phyloP scores from a whole-genome alignment of 2,113 vertebrate genomes.

The Cyanoliseus patagonus region DNA sequence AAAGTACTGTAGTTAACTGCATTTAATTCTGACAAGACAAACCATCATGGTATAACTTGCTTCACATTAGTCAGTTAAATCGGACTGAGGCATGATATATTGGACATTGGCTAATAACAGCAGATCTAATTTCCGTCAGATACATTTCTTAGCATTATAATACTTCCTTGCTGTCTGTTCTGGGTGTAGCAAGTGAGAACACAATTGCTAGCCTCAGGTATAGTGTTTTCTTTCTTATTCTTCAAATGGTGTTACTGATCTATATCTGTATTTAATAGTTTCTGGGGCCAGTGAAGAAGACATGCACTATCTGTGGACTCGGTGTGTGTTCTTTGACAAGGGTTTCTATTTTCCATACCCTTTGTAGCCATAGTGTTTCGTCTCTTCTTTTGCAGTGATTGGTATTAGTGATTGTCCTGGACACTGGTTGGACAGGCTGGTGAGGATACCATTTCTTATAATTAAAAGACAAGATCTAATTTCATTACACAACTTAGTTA shows the following conservation, averaged over 20 bases:
- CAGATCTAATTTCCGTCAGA: not conserved
- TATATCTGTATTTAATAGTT: not conserved
- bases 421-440: not conserved
- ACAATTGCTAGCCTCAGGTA: not conserved
- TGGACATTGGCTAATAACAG: not conserved
- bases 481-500: not conserved
- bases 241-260: not conserved
- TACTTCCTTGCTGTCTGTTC: not conserved
- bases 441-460: slow-evolving; percentile 1
- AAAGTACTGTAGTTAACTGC: not conserved
- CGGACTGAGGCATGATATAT: not conserved
- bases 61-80: not conserved
- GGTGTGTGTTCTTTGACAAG: not conserved
- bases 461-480: slow-evolving; percentile 45
- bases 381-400: not conserved
- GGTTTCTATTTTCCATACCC: not conserved
- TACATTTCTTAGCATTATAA: not conserved
- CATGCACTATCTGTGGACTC: not conserved
- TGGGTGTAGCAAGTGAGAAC: not conserved
- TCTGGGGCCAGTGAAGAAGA: not conserved
- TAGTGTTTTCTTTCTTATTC: not conserved
- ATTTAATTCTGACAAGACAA: not conserved
- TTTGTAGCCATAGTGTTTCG: not conserved
- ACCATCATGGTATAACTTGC: not conserved
- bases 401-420: not conserved